phyloP scores from a whole-genome alignment of 2,113 vertebrate genomes.

The Sakesphorus luctuosus region DNA sequence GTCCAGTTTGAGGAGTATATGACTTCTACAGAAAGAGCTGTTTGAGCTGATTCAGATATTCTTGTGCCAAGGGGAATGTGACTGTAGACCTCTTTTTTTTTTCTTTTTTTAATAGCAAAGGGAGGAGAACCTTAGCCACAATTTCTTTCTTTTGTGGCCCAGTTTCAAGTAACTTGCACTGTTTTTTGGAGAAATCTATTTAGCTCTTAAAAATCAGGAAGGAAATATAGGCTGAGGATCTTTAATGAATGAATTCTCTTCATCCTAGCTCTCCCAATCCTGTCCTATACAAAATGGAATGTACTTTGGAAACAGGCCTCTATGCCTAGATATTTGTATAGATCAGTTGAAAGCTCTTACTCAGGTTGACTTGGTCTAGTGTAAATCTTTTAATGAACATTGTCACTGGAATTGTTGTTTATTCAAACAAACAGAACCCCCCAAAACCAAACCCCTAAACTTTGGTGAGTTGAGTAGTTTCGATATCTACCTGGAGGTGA shows the following conservation, averaged over 20 bases:
- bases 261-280: neutral
- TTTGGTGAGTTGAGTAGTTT: neutral
- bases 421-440: neutral
- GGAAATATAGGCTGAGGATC: neutral
- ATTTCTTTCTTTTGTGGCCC: neutral
- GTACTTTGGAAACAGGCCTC: neutral
- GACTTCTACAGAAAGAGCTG: neutral
- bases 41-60: neutral
- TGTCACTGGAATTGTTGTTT: neutral
- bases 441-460: neutral
- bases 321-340: neutral
- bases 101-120: neutral
- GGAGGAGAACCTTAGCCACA: accelerated
- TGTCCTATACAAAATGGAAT: accelerated
- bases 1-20: neutral
- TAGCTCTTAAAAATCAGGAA: neutral
- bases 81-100: neutral
- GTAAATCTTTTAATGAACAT: neutral
- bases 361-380: neutral
- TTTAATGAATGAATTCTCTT: accelerated
- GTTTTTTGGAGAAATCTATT: neutral
- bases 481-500: neutral
- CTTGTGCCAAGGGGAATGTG: neutral
- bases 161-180: neutral
- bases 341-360: neutral